Base-by-base conservation (phyloP, 2,113 vertebrate genomes). In the Amphiprion percula region DNA sequence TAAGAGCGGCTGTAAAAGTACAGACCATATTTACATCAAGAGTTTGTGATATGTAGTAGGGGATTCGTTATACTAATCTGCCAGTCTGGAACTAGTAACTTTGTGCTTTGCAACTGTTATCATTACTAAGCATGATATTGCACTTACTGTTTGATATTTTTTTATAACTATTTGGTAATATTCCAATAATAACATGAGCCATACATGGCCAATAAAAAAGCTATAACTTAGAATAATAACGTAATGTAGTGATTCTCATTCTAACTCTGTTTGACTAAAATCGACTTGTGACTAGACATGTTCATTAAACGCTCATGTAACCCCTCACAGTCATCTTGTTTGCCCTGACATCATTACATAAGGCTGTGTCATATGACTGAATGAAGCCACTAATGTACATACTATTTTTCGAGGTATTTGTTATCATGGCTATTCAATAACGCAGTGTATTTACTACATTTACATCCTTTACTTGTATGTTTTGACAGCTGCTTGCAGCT, bases 191-290 rank as follows among this genome's bases (percentile, higher is more conserved):
- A 6, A 15, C 14, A 15, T 8, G 12, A 44, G 7, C 3, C 23
- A n/a, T 9, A 54, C 12, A 30, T 14, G 0, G 21, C 8, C 3
- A 26, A 1, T 26, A 21, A 52, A 14, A 49, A 21, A 10, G 12
- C 24, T 14, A 71, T 39, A 47, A 24, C 66, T 4, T 4, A 14
- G 0, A 23, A 28, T 2, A 9, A 74, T 56, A 65, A 55, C 50
- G 68, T 16, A 28, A 4, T 21, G 21, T 16, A 7, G n/a, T 47
- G 6, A 10, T 11, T 17, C 1, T 26, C 4, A 53, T n/a, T 5
- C 65, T 63, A 12, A 73, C 16, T 58, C 4, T 68, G 58, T 3
- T 79, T 70, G 58, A 54, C 24, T 53, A 23, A 79, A 74, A 63
- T 21, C 9, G 41, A 24, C 4, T 21, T 7, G 4, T 23, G 15